These are phyloP conservation scores for Ferrisia virgata DNA, from an alignment of 2,888 invertebrate species.

Conservation along the genomic window DNA sequence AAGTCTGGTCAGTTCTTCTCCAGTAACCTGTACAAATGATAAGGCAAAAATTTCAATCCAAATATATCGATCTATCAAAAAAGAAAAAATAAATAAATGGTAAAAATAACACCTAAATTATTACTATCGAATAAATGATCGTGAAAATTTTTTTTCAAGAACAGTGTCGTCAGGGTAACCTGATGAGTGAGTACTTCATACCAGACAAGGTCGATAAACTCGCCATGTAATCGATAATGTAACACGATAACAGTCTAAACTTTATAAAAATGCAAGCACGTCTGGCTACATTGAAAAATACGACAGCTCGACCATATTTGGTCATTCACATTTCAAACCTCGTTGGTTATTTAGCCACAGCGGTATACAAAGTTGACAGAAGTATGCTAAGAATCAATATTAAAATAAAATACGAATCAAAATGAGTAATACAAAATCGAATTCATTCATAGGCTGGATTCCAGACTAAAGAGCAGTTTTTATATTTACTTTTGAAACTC, in stretches of 20 bases:
- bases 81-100: neutral
- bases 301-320: neutral
- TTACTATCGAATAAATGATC: neutral
- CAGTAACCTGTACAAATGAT: slow-evolving; percentile 68
- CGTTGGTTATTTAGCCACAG: no score
- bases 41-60: neutral
- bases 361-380: no score
- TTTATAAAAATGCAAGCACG: neutral
- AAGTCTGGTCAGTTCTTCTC: slow-evolving; percentile 86
- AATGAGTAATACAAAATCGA: no score
- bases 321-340: no score
- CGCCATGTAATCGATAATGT: neutral
- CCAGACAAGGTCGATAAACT: slow-evolving; percentile 26
- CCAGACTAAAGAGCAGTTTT: no score
- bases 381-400: no score
- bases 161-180: slow-evolving; percentile 17
- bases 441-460: no score
- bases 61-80: neutral
- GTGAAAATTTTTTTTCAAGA: neutral
- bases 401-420: no score
- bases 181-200: neutral
- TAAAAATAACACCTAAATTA: neutral
- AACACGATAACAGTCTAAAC: neutral
- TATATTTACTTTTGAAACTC: no score
- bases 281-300: neutral